These are phyloP conservation scores for Nemopilema nomurai DNA, from an alignment of 30 jellyfish, hydroid and myxozoan species.

Conservation along the genomic window DNA sequence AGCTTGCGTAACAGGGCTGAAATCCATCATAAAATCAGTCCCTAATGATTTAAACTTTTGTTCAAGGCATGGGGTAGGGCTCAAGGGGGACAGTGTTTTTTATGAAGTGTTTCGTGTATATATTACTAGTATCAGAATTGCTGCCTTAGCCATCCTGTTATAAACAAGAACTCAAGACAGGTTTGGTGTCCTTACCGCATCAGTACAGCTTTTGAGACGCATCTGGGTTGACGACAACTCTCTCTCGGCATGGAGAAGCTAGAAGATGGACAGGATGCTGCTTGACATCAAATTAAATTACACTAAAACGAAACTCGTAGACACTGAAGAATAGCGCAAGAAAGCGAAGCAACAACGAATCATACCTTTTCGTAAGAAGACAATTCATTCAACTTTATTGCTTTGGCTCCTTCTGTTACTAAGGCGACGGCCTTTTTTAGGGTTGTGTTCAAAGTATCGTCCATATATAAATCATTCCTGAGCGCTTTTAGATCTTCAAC, in stretches of 20 bases:
- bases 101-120: no score
- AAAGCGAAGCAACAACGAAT: not conserved
- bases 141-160: no score
- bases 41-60: no score
- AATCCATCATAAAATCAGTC: no score
- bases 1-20: no score
- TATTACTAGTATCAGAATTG: no score
- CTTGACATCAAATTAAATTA: not conserved
- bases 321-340: not conserved
- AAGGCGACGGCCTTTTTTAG: conserved; percentile 37
- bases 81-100: no score
- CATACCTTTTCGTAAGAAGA: conserved; percentile 41
- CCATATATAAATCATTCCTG: conserved; percentile 32
- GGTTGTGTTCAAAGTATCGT: conserved; percentile 8
- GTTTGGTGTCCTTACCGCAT: conserved; percentile 38
- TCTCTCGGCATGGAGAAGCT: conserved; percentile 40
- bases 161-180: not conserved
- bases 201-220: conserved; percentile 22
- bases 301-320: not conserved
- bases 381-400: conserved; percentile 15
- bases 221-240: conserved; percentile 13
- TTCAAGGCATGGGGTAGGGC: no score
- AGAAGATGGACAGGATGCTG: not conserved
- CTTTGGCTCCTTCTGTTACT: conserved; percentile 2
- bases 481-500: conserved; percentile 20